Conservation (phyloP, 1,140 invertebrate species). For the Drosophila dunni region DNA sequence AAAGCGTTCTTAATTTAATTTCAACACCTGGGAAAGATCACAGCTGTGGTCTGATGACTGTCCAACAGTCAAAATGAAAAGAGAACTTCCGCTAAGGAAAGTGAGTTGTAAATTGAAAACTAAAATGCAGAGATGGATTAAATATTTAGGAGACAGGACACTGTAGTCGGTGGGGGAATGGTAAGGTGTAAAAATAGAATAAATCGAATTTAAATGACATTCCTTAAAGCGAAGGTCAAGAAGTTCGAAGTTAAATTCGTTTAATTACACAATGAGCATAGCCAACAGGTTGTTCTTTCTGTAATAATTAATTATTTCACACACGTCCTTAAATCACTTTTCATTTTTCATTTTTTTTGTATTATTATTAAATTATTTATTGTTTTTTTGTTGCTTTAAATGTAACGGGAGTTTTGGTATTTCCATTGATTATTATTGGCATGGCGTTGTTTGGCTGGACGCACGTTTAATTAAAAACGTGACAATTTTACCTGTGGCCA, state of each 20-base stretch:
- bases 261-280: slow-evolving; percentile 16
- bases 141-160: slow-evolving; percentile 45
- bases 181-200: background rate
- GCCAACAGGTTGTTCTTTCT: slow-evolving; percentile 62
- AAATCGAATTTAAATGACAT: background rate
- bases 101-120: slow-evolving; percentile 29
- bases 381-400: slow-evolving; percentile 29
- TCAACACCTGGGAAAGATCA: slow-evolving; percentile 37
- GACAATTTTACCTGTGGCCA: slow-evolving; percentile 78
- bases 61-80: background rate
- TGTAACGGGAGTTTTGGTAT: slow-evolving; percentile 30
- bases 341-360: slow-evolving; percentile 64
- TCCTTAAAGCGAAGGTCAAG: background rate
- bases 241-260: slow-evolving; percentile 11
- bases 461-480: slow-evolving; percentile 78
- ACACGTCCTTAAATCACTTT: slow-evolving; percentile 68
- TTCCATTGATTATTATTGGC: slow-evolving; percentile 66
- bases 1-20: slow-evolving; percentile 24
- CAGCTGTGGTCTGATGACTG: slow-evolving; percentile 42
- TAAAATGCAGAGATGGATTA: slow-evolving; percentile 29
- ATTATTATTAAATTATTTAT: slow-evolving; percentile 65
- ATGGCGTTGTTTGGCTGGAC: slow-evolving; percentile 33
- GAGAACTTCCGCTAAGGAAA: background rate
- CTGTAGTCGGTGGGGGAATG: background rate
- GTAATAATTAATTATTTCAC: slow-evolving; percentile 54